A percentile compares a stretch with the other conserved stretches of the same genome.
phyloP scores from a whole-genome alignment of 2,797 vertebrate genomes.

The Oreonectes daqikongensis region DNA sequence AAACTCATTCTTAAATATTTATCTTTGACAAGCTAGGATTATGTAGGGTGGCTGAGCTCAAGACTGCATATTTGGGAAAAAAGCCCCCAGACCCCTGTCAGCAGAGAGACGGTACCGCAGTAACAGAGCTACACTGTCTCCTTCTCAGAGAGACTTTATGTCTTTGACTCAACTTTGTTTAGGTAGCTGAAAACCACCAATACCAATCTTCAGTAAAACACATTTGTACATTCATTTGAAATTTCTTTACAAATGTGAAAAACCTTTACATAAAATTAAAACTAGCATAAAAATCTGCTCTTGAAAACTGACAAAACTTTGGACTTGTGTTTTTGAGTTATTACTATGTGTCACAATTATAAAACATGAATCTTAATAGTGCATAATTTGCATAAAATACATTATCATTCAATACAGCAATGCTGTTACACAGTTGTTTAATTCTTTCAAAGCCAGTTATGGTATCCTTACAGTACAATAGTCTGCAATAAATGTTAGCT shows the following conservation, averaged over 20 bases:
- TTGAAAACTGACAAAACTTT: not conserved
- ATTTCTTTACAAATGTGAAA: not conserved
- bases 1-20: not conserved
- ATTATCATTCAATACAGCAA: not conserved
- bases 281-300: not conserved
- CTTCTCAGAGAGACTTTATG: conserved; percentile 67
- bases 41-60: not conserved
- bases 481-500: conserved; percentile 47
- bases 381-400: too few relatives aligned
- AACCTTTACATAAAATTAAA: not conserved
- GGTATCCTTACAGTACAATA: not conserved
- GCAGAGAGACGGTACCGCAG: conserved; percentile 47
- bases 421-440: not conserved
- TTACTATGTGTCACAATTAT: too few relatives aligned
- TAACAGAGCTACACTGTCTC: conserved; percentile 73
- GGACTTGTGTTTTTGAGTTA: not conserved
- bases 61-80: conserved; percentile 21
- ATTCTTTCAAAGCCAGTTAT: not conserved
- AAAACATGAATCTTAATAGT: too few relatives aligned
- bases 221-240: not conserved
- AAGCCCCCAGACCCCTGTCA: conserved; percentile 29
- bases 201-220: conserved; percentile 40
- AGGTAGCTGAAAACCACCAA: conserved; percentile 56
- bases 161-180: conserved; percentile 68
- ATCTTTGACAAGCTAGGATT: conserved; percentile 1